Base-by-base conservation (phyloP, 2,113 vertebrate species). In the Chrysochloris asiatica region DNA sequence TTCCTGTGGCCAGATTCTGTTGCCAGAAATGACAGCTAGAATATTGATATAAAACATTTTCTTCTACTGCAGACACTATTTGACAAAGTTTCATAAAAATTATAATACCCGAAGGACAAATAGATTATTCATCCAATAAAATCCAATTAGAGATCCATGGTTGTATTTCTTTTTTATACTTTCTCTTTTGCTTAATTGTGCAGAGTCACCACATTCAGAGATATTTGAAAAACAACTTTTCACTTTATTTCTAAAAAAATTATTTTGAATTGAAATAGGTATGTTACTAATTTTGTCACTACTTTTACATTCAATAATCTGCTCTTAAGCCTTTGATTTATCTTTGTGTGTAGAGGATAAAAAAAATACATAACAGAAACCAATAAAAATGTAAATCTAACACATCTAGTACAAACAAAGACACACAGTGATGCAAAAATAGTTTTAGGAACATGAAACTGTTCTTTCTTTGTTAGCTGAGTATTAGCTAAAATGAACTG, bases 241-340 rank as follows among this genome's bases (percentile, higher is more conserved):
- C 59, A 43, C 7, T 61, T 47, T 83, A 41, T 63, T 41, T 69
- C 52, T 61, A 43, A 86, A 92, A n/a, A 47, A 89, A 69, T 91
- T 56, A 71, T 52, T 81, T 86, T 89, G 73, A 72, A 41, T 72
- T 87, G 67, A 77, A 71, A 11, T 71, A 88, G 87, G 69, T 90
- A n/a, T 65, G 22, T 79, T 45, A 88, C 56, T 87, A 47, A 56
- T 52, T 73, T 65, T 69, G 24, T 33, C 63, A 83, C 2, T 69
- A 26, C 17, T 10, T 48, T 80, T 81, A 80, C 22, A 59, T 41
- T 61, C 9, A 90, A 28, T 50, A 88, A 50, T 59, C 41, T 26
- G 56, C 26, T 77, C 21, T 63, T 91, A 76, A 89, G 38, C 9
- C 33, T 69, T 89, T 76, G 19, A 21, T 48, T 82, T 33, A 80